phyloP scores from a whole-genome alignment of 2,888 invertebrate species.

The Aphodius sticticus region DNA sequence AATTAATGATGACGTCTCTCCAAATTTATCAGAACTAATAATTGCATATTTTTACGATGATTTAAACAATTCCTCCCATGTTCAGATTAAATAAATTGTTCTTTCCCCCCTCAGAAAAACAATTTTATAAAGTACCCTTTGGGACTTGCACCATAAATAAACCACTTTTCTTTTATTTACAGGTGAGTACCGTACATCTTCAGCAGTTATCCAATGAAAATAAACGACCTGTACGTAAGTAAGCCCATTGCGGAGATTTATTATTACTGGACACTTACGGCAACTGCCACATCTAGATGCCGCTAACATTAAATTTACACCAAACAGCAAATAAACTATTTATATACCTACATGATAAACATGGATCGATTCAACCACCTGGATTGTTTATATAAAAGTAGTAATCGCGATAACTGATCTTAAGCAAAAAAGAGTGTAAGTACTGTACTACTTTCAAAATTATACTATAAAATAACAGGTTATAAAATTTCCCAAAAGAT shows the following conservation, averaged over 20 bases:
- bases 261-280: background rate
- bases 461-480: too few species aligned
- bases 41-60: too few species aligned
- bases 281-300: background rate
- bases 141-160: background rate
- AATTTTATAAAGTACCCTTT: background rate
- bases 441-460: too few species aligned
- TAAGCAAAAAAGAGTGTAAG: too few species aligned
- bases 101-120: background rate
- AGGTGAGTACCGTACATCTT: conserved; percentile 4
- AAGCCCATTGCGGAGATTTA: background rate
- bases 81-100: background rate
- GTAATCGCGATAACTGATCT: too few species aligned
- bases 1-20: too few species aligned
- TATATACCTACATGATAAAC: background rate
- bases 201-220: background rate
- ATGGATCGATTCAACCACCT: background rate
- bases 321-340: background rate
- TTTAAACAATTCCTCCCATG: too few species aligned
- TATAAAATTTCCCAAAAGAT: too few species aligned
- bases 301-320: background rate
- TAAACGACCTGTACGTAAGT: background rate
- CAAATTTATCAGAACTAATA: too few species aligned
- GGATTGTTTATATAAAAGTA: too few species aligned
- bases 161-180: background rate